These are phyloP conservation scores for Bicyclus anynana DNA, from an alignment of 1,140 invertebrate genomes.

Conservation along the genomic window DNA sequence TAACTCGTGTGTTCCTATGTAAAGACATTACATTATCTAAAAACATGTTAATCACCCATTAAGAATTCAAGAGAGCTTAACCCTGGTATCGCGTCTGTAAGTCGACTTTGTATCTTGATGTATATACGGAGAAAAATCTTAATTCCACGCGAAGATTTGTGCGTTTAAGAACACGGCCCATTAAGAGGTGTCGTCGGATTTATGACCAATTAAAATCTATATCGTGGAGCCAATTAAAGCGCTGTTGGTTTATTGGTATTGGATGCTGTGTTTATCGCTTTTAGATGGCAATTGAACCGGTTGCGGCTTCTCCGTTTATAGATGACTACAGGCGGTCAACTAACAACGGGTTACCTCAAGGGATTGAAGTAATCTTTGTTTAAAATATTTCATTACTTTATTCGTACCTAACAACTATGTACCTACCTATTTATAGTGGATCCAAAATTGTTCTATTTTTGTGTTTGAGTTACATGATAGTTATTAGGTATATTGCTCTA, in stretches of 20 bases:
- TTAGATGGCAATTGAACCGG: constrained; percentile 38
- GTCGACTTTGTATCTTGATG: constrained; percentile 24
- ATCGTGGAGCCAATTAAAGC: constrained; percentile 65
- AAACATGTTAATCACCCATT: constrained; percentile 30
- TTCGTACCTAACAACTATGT: too few relatives aligned
- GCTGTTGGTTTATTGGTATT: constrained; percentile 61
- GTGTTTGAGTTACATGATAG: too few relatives aligned
- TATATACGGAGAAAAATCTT: constrained; percentile 47
- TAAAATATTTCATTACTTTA: too few relatives aligned
- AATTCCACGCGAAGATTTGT: constrained; percentile 49
- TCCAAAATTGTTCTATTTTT: too few relatives aligned
- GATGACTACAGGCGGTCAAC: background rate
- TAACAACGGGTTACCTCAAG: too few relatives aligned
- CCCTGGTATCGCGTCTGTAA: constrained; percentile 23
- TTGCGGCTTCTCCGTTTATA: constrained; percentile 11
- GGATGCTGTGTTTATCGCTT: constrained; percentile 45
- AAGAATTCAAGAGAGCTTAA: constrained; percentile 29
- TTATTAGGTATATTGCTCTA: too few relatives aligned
- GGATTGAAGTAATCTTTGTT: too few relatives aligned
- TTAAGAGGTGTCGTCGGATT: constrained; percentile 48
- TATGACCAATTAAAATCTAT: constrained; percentile 74
- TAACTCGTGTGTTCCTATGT: constrained; percentile 15
- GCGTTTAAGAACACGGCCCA: constrained; percentile 34
- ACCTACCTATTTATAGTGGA: too few relatives aligned
- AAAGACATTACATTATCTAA: constrained; percentile 22